These are phyloP conservation scores for Podabrus alpinus DNA, from an alignment of 2,888 invertebrate genomes.

Conservation along the genomic window DNA sequence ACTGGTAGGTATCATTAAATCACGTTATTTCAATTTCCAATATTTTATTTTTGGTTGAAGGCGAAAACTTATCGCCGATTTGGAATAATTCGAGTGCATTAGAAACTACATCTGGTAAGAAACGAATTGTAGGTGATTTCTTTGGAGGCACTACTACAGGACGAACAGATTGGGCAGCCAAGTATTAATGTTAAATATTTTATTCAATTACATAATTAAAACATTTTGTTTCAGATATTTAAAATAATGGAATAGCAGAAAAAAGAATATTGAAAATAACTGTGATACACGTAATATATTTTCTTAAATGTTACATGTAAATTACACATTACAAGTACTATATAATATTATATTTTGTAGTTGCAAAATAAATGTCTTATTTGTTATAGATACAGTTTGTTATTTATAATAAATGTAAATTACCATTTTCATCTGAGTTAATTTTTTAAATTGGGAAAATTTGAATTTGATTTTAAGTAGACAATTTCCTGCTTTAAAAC, in stretches of 20 bases:
- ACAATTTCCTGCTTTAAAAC: slow-evolving; percentile 16
- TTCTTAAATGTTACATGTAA: slow-evolving; percentile 14
- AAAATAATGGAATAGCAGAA: slow-evolving; percentile 32
- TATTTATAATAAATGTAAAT: neutral
- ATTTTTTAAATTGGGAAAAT: neutral
- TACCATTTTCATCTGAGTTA: neutral
- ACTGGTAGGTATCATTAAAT: neutral
- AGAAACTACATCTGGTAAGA: slow-evolving; percentile 43
- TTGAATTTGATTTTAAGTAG: slow-evolving; percentile 10
- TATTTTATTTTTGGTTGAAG: slow-evolving; percentile 4
- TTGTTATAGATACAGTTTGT: neutral
- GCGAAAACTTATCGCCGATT: slow-evolving; percentile 31
- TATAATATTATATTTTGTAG: neutral
- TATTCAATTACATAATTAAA: neutral
- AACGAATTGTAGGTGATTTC: slow-evolving; percentile 40
- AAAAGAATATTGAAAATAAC: slow-evolving; percentile 34
- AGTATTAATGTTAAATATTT: slow-evolving; percentile 36
- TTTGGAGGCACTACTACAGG: slow-evolving; percentile 40
- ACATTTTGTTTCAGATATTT: slow-evolving; percentile 34
- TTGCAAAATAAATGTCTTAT: neutral
- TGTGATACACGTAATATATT: slow-evolving; percentile 28
- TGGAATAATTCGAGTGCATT: slow-evolving; percentile 44
- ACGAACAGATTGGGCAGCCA: slow-evolving; percentile 47
- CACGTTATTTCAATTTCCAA: neutral
- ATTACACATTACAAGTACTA: neutral